phyloP scores from a whole-genome alignment of 2,888 invertebrate genomes.

The Microplitis deprimator region DNA sequence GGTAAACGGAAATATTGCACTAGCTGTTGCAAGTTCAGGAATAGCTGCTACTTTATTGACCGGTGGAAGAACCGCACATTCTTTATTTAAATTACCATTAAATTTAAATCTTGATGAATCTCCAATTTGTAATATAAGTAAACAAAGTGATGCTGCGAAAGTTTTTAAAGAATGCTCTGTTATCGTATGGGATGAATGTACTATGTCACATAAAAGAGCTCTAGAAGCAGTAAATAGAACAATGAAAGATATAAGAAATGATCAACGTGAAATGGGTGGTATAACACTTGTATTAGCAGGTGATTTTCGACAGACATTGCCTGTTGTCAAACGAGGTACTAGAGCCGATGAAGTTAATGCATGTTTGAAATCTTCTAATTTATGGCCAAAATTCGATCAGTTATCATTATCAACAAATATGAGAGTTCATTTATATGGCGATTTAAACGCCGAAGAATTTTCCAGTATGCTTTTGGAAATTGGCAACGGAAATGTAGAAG shows the following conservation, averaged over 20 bases:
- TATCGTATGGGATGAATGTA: neutral
- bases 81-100: too few relatives aligned
- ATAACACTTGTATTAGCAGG: neutral
- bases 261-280: neutral
- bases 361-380: neutral
- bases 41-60: too few relatives aligned
- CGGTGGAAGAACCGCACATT: too few relatives aligned
- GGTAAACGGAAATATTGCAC: too few relatives aligned
- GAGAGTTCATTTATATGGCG: neutral
- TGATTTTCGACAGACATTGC: neutral
- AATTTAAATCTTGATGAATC: neutral
- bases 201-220: neutral
- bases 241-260: neutral
- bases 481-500: neutral
- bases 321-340: slow-evolving; percentile 3
- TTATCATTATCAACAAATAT: neutral
- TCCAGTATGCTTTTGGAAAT: neutral
- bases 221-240: neutral
- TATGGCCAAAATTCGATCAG: neutral
- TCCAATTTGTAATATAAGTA: neutral
- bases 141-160: neutral
- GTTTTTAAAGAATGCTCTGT: neutral
- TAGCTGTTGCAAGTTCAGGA: too few relatives aligned
- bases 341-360: neutral
- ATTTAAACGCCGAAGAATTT: neutral